These are phyloP conservation scores for Anguilla megastoma DNA, from an alignment of 2,797 vertebrate species.

Conservation along the genomic window DNA sequence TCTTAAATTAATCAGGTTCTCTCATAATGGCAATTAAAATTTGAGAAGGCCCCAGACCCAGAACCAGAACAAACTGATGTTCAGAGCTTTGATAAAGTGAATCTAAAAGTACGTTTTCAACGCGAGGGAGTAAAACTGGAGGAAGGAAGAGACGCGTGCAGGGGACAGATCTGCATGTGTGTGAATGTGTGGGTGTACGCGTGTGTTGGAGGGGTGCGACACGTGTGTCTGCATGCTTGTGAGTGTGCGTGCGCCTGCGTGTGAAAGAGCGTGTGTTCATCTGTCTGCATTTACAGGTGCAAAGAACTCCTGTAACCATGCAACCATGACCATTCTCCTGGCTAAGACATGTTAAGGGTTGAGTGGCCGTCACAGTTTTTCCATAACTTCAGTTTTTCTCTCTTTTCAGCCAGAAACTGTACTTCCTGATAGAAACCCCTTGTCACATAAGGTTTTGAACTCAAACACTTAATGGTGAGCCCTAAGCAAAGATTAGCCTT, in stretches of 20 bases:
- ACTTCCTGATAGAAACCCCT: neutral
- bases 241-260: no score
- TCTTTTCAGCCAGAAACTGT: neutral
- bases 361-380: neutral
- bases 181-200: no score
- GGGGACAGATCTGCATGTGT: no score
- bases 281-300: neutral
- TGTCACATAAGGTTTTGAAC: neutral
- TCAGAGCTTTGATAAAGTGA: slow-evolving; percentile 54
- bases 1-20: slow-evolving; percentile 63
- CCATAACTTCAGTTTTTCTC: neutral
- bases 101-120: slow-evolving; percentile 46
- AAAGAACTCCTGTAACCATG: neutral
- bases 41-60: slow-evolving; percentile 56
- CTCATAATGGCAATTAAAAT: slow-evolving; percentile 58
- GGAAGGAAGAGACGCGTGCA: neutral
- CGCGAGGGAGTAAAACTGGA: neutral
- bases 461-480: neutral
- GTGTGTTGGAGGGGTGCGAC: no score
- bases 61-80: slow-evolving; percentile 51
- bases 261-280: no score
- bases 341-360: neutral
- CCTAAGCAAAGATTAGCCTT: neutral
- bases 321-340: neutral
- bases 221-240: neutral